Base-by-base conservation (phyloP, 2,888 invertebrate genomes). In the Tethea ocularis region DNA sequence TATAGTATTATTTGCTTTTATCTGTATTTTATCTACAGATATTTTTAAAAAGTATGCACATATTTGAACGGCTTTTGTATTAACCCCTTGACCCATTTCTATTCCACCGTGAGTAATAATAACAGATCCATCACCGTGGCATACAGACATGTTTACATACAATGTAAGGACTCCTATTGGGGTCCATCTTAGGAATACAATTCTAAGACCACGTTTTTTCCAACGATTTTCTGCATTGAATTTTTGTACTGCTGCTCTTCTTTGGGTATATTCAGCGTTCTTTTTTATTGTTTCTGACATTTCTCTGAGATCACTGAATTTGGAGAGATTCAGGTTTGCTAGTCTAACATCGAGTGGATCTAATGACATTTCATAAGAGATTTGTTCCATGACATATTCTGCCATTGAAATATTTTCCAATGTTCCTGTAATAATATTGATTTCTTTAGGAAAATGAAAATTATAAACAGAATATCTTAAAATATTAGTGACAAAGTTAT, bases 71-170 rank as follows among this genome's bases (percentile, higher is more conserved):
- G 94, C 94, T 94, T 95, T 86, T 2, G 96, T 96, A 64, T 96
- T 87, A 51, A 96, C 91, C 0, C 96, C 96, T 88, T 97, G 96
- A 0, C 96, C 96, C 79, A 94, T 92, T 85, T 95, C 95, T 36
- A 95, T 85, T 1, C 95, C 95, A 26, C 94, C 94, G 66, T 95
- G 95, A 1, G 93, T 82, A n/a, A 96, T 89, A 2, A 94, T 87
- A 0, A 96, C 95, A 6, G 94, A 93, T 0, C 78, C 76, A 73
- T 96, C 93, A 1, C 94, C 92, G 11, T 95, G 92, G 73, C 93
- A 96, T 58, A 97, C 93, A 1, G 95, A 93, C 15, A 96, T 86
- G 58, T 93, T 84, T 0, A 93, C 89, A 62, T 93, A 94, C 51
- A 78, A 86, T 51, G 89, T 79, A 17, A 69, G 66, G 10, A 61